Evolutionary conservation across 2,113 vertebrate species (phyloP).

Genomic region (Parotia lawesii): DNA sequence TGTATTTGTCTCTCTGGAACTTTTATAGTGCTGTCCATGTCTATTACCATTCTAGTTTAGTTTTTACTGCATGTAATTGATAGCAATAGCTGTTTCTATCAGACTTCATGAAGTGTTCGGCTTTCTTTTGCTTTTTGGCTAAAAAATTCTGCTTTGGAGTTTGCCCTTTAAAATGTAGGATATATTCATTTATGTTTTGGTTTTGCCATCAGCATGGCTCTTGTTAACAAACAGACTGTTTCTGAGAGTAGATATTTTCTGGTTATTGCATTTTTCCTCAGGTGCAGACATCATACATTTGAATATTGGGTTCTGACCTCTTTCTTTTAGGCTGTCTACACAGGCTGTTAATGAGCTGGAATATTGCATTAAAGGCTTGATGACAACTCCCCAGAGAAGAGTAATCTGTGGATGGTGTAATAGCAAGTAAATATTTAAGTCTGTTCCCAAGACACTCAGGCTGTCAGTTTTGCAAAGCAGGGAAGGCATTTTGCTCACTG

Average conservation of each 20-base stretch:
- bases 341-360: constrained; percentile 19
- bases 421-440: constrained; percentile 23
- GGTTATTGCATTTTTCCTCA: constrained; percentile 32
- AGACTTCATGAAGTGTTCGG: neutral
- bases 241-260: constrained; percentile 8
- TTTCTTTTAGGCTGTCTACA: neutral
- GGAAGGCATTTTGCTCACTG: neutral
- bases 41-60: neutral
- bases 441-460: neutral
- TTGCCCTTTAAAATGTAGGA: neutral
- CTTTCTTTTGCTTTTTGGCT: neutral
- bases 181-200: neutral
- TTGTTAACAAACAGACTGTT: neutral
- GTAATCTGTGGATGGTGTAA: neutral
- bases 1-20: neutral
- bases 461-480: neutral
- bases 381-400: neutral
- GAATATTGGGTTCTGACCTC: neutral
- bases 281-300: neutral
- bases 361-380: constrained; percentile 4
- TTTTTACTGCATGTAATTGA: neutral
- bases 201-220: neutral
- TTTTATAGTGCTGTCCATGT: neutral
- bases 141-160: neutral
- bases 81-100: neutral